phyloP scores from a whole-genome alignment of 2,113 vertebrate species.

The Poeciliopsis turrubarensis region DNA sequence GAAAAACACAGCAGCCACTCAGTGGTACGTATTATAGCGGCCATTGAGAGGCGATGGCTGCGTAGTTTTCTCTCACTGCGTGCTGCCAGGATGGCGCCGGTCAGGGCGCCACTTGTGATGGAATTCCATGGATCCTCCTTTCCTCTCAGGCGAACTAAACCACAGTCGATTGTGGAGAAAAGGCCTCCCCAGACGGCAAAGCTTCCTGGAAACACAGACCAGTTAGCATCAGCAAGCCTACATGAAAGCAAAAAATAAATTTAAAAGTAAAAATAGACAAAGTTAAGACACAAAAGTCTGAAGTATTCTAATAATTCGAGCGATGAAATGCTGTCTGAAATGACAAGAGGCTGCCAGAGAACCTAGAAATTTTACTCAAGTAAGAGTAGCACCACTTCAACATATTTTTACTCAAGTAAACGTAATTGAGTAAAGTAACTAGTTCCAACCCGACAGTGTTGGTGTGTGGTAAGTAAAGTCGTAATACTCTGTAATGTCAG shows the following conservation, averaged over 20 bases:
- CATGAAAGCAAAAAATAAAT: neutral
- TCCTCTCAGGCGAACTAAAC: slow-evolving; percentile 85
- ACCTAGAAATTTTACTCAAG: no score
- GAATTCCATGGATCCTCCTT: slow-evolving; percentile 94
- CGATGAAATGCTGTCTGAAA: neutral
- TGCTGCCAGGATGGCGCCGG: slow-evolving; percentile 87
- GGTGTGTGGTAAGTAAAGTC: no score
- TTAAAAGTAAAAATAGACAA: neutral
- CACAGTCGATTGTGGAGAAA: slow-evolving; percentile 92
- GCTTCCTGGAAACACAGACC: slow-evolving; percentile 78
- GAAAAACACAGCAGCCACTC: slow-evolving; percentile 3
- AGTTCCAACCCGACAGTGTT: no score
- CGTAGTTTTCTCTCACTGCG: slow-evolving; percentile 81
- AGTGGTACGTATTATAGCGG: neutral
- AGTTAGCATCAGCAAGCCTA: neutral
- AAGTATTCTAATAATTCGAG: neutral
- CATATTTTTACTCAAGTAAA: no score
- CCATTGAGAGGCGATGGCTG: neutral
- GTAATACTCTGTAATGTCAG: no score
- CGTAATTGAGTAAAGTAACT: no score
- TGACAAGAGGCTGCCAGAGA: no score
- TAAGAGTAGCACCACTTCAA: no score
- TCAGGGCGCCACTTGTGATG: slow-evolving; percentile 89
- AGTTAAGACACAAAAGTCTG: neutral
- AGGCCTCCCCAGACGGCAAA: slow-evolving; percentile 91